Evolutionary conservation across 2,113 vertebrate genomes (phyloP).

Genomic region (Pristiophorus japonicus): DNA sequence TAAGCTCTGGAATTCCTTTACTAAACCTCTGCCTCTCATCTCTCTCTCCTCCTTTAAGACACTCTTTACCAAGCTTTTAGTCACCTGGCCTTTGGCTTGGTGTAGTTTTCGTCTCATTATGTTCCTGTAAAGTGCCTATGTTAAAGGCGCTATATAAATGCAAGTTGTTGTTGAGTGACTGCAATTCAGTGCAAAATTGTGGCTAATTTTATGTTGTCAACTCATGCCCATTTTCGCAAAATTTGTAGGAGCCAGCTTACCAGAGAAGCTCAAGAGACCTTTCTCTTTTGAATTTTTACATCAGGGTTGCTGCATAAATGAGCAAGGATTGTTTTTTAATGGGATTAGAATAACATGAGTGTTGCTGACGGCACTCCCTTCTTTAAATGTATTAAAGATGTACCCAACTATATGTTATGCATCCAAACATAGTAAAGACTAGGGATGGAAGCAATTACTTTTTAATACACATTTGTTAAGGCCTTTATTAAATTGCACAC

Average conservation of each 20-base stretch:
- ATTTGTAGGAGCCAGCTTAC: not conserved
- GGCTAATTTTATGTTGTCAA: not conserved
- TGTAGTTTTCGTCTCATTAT: not conserved
- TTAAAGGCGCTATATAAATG: not conserved
- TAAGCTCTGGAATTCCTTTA: not conserved
- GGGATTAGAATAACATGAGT: not conserved
- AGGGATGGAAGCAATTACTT: slow-evolving; percentile 30
- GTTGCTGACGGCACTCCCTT: not conserved
- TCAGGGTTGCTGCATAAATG: not conserved
- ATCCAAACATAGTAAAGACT: not conserved
- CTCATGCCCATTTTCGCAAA: not conserved
- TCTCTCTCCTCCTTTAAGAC: not conserved
- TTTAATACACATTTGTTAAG: slow-evolving; percentile 4
- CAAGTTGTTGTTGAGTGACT: not conserved
- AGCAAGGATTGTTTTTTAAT: not conserved
- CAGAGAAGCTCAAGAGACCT: not conserved
- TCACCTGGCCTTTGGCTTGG: not conserved
- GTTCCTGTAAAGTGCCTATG: not conserved
- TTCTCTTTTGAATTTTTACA: not conserved
- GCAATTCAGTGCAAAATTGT: not conserved
- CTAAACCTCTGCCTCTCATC: not conserved
- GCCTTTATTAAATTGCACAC: not conserved
- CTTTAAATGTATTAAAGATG: slow-evolving; percentile 18
- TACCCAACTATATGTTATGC: not conserved
- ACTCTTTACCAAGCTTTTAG: not conserved